phyloP scores from a whole-genome alignment of 2,888 invertebrate genomes.

The Bombylius major region DNA sequence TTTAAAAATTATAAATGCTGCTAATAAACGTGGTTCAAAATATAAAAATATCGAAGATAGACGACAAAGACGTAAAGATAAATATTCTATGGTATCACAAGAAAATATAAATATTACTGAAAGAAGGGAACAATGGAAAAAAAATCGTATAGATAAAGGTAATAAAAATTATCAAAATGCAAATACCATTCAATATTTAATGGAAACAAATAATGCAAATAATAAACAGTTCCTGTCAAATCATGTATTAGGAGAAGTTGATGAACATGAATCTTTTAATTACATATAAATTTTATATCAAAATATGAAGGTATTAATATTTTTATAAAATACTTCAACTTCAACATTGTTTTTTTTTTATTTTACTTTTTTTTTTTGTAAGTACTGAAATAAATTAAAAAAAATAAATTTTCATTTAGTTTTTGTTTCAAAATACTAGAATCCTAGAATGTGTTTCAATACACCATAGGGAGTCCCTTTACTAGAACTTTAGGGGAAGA shows the following conservation, averaged over 20 bases:
- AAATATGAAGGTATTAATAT: too few relatives aligned
- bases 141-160: neutral
- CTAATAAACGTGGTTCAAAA: constrained; percentile 15
- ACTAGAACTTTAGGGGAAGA: too few relatives aligned
- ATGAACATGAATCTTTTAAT: constrained; percentile 9
- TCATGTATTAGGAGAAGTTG: constrained; percentile 3
- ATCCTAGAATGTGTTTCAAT: too few relatives aligned
- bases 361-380: too few relatives aligned
- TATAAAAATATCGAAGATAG: constrained; percentile 16
- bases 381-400: too few relatives aligned
- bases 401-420: too few relatives aligned
- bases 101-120: neutral
- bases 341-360: too few relatives aligned
- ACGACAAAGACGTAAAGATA: neutral
- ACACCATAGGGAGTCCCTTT: too few relatives aligned
- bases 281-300: neutral
- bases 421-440: too few relatives aligned
- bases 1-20: constrained; percentile 3
- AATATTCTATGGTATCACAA: neutral
- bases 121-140: constrained; percentile 1
- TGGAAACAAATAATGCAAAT: constrained; percentile 3
- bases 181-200: constrained; percentile 8
- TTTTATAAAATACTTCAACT: too few relatives aligned
- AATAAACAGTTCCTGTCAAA: neutral
- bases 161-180: constrained; percentile 1